A percentile compares a stretch with the other conserved stretches of the same genome.
These are phyloP conservation scores for Rissa tridactyla DNA, from an alignment of 2,113 vertebrate genomes.

Conservation along the genomic window DNA sequence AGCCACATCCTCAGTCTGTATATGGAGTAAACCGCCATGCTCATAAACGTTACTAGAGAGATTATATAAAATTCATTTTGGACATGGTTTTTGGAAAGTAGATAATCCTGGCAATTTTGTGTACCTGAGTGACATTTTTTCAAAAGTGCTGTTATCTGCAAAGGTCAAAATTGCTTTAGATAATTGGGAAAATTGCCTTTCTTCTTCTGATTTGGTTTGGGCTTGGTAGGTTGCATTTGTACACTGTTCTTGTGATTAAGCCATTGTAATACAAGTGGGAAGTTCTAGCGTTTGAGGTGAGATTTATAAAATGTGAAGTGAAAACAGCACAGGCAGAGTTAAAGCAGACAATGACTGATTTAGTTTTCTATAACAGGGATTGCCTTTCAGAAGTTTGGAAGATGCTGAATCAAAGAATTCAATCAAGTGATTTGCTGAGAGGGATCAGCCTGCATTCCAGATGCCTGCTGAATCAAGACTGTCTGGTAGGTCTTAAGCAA, in stretches of 20 bases:
- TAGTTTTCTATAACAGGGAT: neutral
- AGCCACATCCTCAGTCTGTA: neutral
- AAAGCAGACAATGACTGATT: neutral
- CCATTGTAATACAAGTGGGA: neutral
- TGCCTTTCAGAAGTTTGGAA: neutral
- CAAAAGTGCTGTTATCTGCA: neutral
- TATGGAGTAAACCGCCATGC: neutral
- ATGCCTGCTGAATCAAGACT: neutral
- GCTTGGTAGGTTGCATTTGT: neutral
- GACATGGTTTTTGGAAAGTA: neutral
- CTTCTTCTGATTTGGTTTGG: neutral
- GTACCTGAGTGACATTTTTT: neutral
- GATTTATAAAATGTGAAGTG: neutral
- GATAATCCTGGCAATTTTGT: neutral
- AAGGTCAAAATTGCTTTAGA: neutral
- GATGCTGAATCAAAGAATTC: neutral
- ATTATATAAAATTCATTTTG: neutral
- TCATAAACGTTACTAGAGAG: neutral
- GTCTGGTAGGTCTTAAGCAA: neutral
- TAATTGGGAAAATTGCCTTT: neutral
- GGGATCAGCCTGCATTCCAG: neutral
- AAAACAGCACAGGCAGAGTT: neutral
- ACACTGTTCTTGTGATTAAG: neutral
- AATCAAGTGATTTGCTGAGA: neutral
- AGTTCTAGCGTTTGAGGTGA: neutral